Conservation (phyloP, 2,888 invertebrate genomes). For the Agrochola circellaris region DNA sequence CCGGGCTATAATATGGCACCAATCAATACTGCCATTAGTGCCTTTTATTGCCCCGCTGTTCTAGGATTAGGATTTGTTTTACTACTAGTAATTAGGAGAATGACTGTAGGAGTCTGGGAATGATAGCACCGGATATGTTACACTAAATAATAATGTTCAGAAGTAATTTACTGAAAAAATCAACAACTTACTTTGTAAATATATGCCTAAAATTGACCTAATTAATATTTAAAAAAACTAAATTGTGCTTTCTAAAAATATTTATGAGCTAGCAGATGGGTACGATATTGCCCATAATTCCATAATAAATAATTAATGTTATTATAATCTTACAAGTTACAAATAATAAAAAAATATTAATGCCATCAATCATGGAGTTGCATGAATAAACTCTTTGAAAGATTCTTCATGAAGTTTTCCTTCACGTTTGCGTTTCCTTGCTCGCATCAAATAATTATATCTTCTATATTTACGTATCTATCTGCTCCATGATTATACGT, state of each 20-base stretch:
- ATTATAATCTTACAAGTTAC: not conserved
- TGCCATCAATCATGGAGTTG: not conserved
- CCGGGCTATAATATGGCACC: slow-evolving; percentile 26
- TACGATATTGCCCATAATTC: not conserved
- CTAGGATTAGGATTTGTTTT: slow-evolving; percentile 44
- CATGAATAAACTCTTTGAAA: not conserved
- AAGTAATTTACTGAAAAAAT: not conserved
- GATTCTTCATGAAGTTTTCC: not conserved
- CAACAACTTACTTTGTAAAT: not conserved
- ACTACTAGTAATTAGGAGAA: slow-evolving; percentile 47
- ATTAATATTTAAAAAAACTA: not conserved
- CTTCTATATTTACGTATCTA: not conserved
- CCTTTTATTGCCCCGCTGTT: slow-evolving; percentile 26
- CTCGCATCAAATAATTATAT: slow-evolving; percentile 4
- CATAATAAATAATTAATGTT: not conserved
- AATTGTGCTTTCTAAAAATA: not conserved
- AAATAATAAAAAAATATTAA: not conserved
- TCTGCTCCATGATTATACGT: no score
- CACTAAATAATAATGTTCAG: slow-evolving; percentile 3
- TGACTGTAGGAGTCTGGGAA: slow-evolving; percentile 30
- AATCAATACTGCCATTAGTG: slow-evolving; percentile 54
- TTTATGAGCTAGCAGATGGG: not conserved
- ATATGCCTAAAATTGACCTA: not conserved
- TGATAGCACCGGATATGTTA: not conserved
- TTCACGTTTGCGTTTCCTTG: not conserved